Base-by-base conservation (phyloP, 2,797 vertebrate genomes). In the Sebastes hopkinsi region DNA sequence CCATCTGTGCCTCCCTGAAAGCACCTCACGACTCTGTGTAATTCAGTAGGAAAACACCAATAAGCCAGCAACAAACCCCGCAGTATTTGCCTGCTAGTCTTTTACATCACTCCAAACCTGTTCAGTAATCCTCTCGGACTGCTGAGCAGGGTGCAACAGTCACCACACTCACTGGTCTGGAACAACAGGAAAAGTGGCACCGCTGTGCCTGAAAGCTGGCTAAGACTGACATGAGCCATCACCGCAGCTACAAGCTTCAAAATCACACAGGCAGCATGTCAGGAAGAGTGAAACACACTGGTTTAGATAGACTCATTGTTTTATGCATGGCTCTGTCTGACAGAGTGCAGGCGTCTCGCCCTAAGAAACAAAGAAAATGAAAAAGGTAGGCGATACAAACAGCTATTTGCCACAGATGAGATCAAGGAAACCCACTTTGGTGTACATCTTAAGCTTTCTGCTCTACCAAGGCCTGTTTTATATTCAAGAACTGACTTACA, bases 151-250 rank as follows among this genome's bases (percentile, higher is more conserved):
- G 34, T 22, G 69, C 76, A 61, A 70, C 67, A 74, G 79, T 84
- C 79, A 64, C 69, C 50, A 71, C 27, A 81, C 64, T 85, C 82
- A 67, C 72, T 83, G 86, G 79, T 84, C 80, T 85, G 84, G 77
- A 89, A 89, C 80, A 88, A 81, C 81, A 79, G 74, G 67, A 69
- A 80, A 75, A 69, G 65, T 84, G 79, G 79, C 65, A 67, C 62
- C 8, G 52, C 60, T 76, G 32, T 60, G 72, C 58, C 81, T 77
- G 61, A 83, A 85, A 81, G 73, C 71, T 58, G 80, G 72, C 64
- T 14, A 18, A 86, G 76, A 83, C 75, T 84, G 87, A 84, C 87
- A 82, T 64, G 64, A 74, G 69, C 60, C 82, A 69, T 66, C 72
- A 61, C 46, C 59, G 58, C 77, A 8, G 72, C 30, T 74, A 56